Evolutionary conservation across 2,797 vertebrate genomes (phyloP), one percentile per base, ranked within the genome.

Genomic region (Molossus alvarezi): DNA sequence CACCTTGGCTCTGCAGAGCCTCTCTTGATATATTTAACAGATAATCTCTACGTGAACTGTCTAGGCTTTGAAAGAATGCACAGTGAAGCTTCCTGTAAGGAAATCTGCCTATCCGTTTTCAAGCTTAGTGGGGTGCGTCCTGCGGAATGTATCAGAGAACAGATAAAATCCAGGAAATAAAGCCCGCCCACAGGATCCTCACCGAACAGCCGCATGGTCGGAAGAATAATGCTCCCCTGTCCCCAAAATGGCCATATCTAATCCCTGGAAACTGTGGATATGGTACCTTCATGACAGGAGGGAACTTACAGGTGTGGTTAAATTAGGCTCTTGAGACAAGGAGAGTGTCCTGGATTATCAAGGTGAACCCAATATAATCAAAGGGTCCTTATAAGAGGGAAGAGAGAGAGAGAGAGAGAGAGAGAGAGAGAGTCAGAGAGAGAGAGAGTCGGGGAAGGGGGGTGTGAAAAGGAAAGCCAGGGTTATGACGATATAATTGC

Each of bases 101-200:
- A 85, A 80, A 82, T 27, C 37, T 94, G 25, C 21, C 64, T 67
- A 81, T 64, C 33, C 8, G 3, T 55, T 5, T 65, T 60, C 65
- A 86, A 65, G 25, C 48, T 89, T 83, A 14, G 60, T 57, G 69
- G 76, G 3, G 8, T 21, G 72, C 62, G 79, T 84, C 58, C 41
- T 48, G 2, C 84, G 86, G 62, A 95, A 92, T 77, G 94, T 72
- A 29, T 29, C 37, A 94, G 55, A 85, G 21, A 84, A 21, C 48
- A 85, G 76, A 15, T 60, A 65, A 84, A 73, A 80, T 37, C 51
- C 62, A 81, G 33, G 20, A 88, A 67, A 11, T 25, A 5, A 10
- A n/a, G 60, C 37, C 14, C 60, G 13, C n/a, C 10, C 45, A 15
- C n/a, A 37, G 18, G 33, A 51, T 73, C 45, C 62, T 76, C 48